Conservation (phyloP, 2,113 vertebrate species). For the Australoheros scitulus region DNA sequence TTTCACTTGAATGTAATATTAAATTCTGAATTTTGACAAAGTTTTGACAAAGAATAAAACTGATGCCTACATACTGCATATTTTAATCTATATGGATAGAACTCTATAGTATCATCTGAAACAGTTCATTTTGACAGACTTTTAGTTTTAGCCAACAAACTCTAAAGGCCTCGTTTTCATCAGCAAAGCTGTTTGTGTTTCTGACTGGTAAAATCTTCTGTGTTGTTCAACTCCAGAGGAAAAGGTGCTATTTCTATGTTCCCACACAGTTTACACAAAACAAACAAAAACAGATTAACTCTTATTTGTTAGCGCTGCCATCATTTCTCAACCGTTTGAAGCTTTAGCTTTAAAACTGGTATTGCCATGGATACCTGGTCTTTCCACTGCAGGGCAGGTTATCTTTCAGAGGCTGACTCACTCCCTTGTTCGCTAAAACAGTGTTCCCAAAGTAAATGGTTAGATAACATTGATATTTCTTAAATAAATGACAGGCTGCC, state of each 20-base stretch:
- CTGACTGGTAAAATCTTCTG: not conserved
- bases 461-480: not conserved
- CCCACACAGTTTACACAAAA: constrained; percentile 1
- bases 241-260: not conserved
- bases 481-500: not conserved
- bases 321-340: not conserved
- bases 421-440: not conserved
- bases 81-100: not conserved
- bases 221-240: not conserved
- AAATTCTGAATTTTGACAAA: not conserved
- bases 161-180: not conserved
- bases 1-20: not conserved
- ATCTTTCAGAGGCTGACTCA: not conserved
- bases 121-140: not conserved
- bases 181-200: not conserved
- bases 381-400: not conserved
- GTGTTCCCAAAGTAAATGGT: not conserved
- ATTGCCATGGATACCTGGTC: not conserved
- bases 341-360: not conserved
- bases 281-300: not conserved
- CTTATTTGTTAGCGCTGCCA: not conserved
- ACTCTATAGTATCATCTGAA: rapidly evolving
- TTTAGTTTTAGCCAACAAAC: not conserved
- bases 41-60: not conserved
- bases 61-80: not conserved